These are phyloP conservation scores for Cephalopterus ornatus DNA, from an alignment of 2,113 vertebrate genomes.

Conservation along the genomic window DNA sequence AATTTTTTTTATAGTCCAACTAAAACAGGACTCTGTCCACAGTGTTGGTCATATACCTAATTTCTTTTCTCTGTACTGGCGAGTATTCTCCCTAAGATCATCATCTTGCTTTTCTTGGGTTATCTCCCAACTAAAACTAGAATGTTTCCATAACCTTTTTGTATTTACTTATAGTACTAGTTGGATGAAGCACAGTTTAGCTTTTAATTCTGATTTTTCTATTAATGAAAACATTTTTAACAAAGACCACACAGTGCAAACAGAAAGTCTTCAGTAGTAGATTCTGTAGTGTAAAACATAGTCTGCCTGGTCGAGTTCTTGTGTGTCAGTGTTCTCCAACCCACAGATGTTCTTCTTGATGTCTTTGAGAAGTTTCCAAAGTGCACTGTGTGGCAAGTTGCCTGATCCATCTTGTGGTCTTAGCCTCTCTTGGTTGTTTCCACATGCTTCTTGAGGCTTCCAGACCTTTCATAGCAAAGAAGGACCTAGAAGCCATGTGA, in stretches of 20 bases:
- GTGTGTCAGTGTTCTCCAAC: neutral
- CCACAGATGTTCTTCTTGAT: neutral
- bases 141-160: neutral
- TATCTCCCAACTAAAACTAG: neutral
- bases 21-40: neutral
- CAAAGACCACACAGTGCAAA: neutral
- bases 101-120: neutral
- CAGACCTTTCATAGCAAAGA: slow-evolving; percentile 1
- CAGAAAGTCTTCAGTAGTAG: neutral
- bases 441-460: neutral
- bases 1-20: neutral
- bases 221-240: neutral
- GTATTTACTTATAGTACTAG: neutral
- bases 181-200: neutral
- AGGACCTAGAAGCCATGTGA: neutral
- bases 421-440: neutral
- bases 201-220: neutral
- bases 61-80: neutral
- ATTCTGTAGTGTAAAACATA: neutral
- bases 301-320: neutral
- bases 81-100: neutral
- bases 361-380: neutral
- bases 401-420: neutral
- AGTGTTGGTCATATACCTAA: neutral
- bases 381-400: neutral